Percentiles rank a stretch among this genome's conserved stretches.
These are phyloP conservation scores for Troglohyphantes excavatus DNA, from an alignment of 2,888 invertebrate species.

Conservation along the genomic window DNA sequence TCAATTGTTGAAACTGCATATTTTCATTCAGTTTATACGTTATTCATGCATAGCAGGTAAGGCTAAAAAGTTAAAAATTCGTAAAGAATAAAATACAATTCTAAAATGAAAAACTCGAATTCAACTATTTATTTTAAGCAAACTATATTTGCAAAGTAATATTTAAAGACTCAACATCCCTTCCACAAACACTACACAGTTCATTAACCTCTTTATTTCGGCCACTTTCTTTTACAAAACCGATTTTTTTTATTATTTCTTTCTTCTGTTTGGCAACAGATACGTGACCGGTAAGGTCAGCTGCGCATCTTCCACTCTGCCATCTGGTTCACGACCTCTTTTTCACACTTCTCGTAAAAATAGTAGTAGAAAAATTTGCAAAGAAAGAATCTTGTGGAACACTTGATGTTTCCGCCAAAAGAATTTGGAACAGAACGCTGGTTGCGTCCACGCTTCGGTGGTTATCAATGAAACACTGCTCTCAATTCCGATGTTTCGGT, in stretches of 20 bases:
- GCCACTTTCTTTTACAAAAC: slow-evolving; percentile 37
- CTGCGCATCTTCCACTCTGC: not conserved
- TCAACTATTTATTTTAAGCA: not conserved
- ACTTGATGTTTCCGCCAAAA: slow-evolving; percentile 18
- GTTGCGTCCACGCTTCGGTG: slow-evolving; percentile 14
- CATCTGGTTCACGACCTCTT: slow-evolving; percentile 41
- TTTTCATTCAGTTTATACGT: too few relatives aligned
- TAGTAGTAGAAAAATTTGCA: not conserved
- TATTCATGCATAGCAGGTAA: too few relatives aligned
- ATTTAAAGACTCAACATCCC: not conserved
- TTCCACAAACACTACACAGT: not conserved
- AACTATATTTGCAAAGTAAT: not conserved
- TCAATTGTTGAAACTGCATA: too few relatives aligned
- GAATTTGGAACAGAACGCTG: slow-evolving; percentile 13
- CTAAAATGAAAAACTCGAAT: too few relatives aligned
- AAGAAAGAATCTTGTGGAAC: not conserved
- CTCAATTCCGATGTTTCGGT: slow-evolving; percentile 8
- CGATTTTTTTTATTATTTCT: slow-evolving; percentile 16
- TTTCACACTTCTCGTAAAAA: not conserved
- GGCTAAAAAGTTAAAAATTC: too few relatives aligned
- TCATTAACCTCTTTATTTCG: not conserved
- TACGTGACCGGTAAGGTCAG: slow-evolving; percentile 45
- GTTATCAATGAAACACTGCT: slow-evolving; percentile 23
- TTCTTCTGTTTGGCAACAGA: not conserved
- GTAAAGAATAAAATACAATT: too few relatives aligned